Percentiles rank a stretch among this genome's conserved stretches.
Evolutionary conservation across 2,888 invertebrate genomes (phyloP).

Genomic region (Acronicta psi): DNA sequence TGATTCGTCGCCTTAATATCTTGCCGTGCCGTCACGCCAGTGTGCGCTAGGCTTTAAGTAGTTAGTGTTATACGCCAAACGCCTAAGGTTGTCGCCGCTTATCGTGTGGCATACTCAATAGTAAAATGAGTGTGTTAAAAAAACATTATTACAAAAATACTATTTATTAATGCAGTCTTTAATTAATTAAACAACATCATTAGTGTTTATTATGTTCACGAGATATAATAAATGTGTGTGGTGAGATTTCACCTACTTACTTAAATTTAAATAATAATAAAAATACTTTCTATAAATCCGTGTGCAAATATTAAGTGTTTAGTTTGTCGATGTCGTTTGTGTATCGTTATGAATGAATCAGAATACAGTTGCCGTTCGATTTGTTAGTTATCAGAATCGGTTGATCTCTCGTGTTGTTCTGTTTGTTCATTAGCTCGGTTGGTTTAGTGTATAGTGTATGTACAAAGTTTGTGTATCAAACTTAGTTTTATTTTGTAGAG

Average conservation of each 20-base stretch:
- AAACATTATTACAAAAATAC: neutral
- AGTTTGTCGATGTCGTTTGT: slow-evolving; percentile 17
- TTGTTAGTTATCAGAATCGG: slow-evolving; percentile 43
- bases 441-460: slow-evolving; percentile 24
- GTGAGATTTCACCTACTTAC: neutral
- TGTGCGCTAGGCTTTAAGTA: no score
- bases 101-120: neutral
- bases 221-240: neutral
- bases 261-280: neutral
- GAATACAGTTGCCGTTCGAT: slow-evolving; percentile 39
- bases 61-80: no score
- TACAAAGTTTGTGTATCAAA: slow-evolving; percentile 4
- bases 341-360: slow-evolving; percentile 19
- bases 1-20: no score
- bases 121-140: neutral
- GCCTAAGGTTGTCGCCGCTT: no score
- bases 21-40: no score
- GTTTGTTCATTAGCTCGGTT: slow-evolving; percentile 44
- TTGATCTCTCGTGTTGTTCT: slow-evolving; percentile 35
- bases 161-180: neutral
- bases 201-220: no score
- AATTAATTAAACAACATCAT: no score
- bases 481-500: neutral
- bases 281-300: neutral
- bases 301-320: neutral